Evolutionary conservation across 64 coral and sea anemone species (phyloP), one percentile per base, ranked within the genome.

Genomic region (Astreopora myriophthalma): DNA sequence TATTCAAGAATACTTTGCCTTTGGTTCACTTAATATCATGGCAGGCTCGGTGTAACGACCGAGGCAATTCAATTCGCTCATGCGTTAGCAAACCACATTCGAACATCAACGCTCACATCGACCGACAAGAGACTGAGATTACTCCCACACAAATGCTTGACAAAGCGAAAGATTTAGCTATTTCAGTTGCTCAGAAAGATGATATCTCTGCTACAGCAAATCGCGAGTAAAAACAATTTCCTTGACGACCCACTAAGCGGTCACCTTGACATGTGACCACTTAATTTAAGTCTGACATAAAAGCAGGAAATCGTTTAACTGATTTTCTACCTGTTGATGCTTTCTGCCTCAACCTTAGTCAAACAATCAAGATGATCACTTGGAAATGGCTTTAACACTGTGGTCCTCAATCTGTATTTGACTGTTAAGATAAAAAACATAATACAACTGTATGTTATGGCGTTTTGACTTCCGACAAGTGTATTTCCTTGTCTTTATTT

Each of bases 341-440:
- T 38, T 37, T 37, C 37, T 23, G 23, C 7, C 57, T 64, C 34
- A 17, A 30, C 13, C 31, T 64, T 64, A 0, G 31, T 64, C n/a
- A 39, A 83, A 63, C 55, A n/a, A n/a, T n/a, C n/a, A 14, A 37
- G 36, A 37, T 36, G 22, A 37, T 83, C 57, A 83, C 57, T 83
- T 83, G 55, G 79, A 64, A 64, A 83, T 83, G 0, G 79, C 1
- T 31, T 83, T 83, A 2, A 83, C 79, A 55, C 12, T 83, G 0
- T 64, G 28, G 34, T 92, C 79, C 34, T 92, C 90, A 28, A 92
- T 92, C 32, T 66, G 82, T 16, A 92, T 84, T 76, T 92, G 90
- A 25, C 90, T 92, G 69, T 16, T 13, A 14, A 67, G 35, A 48
- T 51, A 55, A 38, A 23, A 71, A 29, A 87, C 25, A 52, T 9